Evolutionary conservation across 2,888 invertebrate genomes (phyloP).

Genomic region (Margaritifera margaritifera): DNA sequence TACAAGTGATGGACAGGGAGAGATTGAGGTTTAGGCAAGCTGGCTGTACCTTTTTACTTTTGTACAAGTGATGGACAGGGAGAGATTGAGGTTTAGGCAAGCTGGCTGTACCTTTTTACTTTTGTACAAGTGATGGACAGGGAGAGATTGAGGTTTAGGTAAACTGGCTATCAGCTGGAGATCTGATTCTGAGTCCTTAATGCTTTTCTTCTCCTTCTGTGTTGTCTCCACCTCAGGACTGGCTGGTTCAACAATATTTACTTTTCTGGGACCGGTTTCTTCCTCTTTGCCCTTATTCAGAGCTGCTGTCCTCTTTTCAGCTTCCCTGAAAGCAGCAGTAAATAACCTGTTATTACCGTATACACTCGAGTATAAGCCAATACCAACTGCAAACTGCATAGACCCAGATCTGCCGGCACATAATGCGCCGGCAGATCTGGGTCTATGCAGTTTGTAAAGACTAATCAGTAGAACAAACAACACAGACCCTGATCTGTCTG

Average conservation of each 20-base stretch:
- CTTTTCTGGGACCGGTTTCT: conserved; percentile 37
- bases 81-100: conserved; percentile 63
- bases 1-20: too few relatives aligned
- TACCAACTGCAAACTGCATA: too few relatives aligned
- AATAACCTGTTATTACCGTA: neutral
- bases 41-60: conserved; percentile 7
- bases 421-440: too few relatives aligned
- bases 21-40: too few relatives aligned
- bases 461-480: too few relatives aligned
- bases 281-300: conserved; percentile 41
- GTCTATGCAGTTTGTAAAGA: too few relatives aligned
- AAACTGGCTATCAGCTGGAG: conserved; percentile 55
- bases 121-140: conserved; percentile 58
- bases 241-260: conserved; percentile 20
- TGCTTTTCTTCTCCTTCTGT: conserved; percentile 23
- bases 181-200: conserved; percentile 42
- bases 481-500: too few relatives aligned
- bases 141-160: conserved; percentile 63
- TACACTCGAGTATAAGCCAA: too few relatives aligned
- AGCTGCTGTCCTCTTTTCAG: conserved; percentile 54
- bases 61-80: conserved; percentile 57
- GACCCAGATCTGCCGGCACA: too few relatives aligned
- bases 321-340: conserved; percentile 45
- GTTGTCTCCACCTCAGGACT: conserved; percentile 33
- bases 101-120: conserved; percentile 25